phyloP scores from a whole-genome alignment of 2,797 vertebrate species.

The Ciconia nigra region DNA sequence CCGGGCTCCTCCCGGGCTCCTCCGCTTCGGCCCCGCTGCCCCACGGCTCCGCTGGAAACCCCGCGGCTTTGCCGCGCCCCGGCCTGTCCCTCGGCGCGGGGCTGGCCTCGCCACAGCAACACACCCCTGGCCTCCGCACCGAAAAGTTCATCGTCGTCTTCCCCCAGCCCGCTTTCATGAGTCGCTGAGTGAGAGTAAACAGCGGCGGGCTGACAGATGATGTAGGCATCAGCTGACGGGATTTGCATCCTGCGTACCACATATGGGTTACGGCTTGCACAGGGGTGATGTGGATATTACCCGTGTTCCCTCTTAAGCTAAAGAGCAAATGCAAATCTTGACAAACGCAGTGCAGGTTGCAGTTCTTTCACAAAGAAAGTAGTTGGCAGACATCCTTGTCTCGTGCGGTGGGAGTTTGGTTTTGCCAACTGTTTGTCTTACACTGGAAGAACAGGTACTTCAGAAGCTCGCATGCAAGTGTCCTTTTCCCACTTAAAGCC shows the following conservation, averaged over 20 bases:
- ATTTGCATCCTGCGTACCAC: neutral
- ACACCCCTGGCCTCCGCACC: rapidly evolving
- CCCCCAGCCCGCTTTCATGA: neutral
- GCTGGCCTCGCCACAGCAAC: neutral
- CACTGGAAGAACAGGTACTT: neutral
- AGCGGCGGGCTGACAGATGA: neutral
- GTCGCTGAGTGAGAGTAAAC: rapidly evolving
- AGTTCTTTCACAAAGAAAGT: neutral
- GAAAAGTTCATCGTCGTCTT: rapidly evolving
- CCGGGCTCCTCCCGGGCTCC: neutral
- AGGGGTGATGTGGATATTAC: neutral
- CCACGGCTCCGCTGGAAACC: neutral
- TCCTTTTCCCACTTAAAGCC: neutral
- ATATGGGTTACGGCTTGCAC: neutral
- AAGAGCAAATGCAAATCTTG: neutral
- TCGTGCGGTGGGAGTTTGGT: neutral
- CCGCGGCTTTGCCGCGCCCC: neutral
- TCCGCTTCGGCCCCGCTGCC: no score
- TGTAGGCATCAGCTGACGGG: no score
- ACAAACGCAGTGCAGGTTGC: neutral
- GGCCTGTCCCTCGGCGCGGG: rapidly evolving
- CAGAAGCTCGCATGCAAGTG: rapidly evolving
- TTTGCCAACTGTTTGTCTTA: neutral
- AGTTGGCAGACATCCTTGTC: rapidly evolving
- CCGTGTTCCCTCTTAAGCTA: neutral